phyloP scores from a whole-genome alignment of 2,113 vertebrate species.

The Empidonax alnorum region DNA sequence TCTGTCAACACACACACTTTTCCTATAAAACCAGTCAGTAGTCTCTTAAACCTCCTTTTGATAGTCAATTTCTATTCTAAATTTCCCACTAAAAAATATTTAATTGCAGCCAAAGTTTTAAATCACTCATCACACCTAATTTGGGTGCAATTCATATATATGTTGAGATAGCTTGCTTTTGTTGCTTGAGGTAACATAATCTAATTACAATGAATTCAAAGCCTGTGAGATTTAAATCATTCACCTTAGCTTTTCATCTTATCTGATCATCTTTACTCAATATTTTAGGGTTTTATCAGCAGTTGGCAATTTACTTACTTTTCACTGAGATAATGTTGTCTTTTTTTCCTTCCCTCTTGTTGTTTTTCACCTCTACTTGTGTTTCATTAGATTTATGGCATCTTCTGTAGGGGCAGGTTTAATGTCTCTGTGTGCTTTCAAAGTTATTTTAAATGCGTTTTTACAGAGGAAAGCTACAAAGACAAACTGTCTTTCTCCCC shows the following conservation, averaged over 20 bases:
- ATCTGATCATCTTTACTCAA: background rate
- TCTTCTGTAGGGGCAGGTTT: background rate
- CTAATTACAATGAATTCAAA: background rate
- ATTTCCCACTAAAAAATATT: background rate
- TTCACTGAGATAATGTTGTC: background rate
- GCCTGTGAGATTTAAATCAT: background rate
- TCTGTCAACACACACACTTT: background rate
- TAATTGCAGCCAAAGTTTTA: background rate
- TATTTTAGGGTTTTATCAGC: background rate
- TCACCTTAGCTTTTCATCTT: background rate
- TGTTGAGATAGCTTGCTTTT: background rate
- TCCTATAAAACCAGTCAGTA: background rate
- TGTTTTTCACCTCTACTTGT: background rate
- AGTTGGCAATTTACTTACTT: background rate
- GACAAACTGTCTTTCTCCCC: background rate
- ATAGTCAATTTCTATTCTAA: background rate
- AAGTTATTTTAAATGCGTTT: slow-evolving; percentile 5
- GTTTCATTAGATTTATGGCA: background rate
- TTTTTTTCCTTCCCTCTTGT: background rate
- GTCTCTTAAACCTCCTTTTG: background rate
- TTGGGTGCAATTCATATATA: background rate
- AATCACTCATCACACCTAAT: background rate
- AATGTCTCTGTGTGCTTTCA: background rate
- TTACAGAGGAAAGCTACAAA: background rate
- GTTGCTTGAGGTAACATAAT: background rate